phyloP scores from a whole-genome alignment of 2,888 invertebrate genomes.

The Cordilura impudica region DNA sequence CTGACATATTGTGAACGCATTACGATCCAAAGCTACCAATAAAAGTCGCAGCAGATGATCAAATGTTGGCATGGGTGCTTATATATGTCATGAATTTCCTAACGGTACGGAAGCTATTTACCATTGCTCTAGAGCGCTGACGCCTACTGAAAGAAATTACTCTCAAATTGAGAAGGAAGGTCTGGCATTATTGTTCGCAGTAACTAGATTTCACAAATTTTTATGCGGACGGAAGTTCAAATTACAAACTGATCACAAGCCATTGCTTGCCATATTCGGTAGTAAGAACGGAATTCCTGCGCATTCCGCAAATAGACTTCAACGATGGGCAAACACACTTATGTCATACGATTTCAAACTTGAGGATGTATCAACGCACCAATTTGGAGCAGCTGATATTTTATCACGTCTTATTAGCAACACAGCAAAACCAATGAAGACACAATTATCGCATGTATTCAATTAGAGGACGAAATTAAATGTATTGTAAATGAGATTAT shows the following conservation, averaged over 20 bases:
- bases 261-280: no score
- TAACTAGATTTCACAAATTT: slow-evolving; percentile 40
- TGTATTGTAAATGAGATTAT: no score
- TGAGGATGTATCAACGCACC: neutral
- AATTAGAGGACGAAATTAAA: no score
- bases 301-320: no score
- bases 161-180: slow-evolving; percentile 65
- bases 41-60: slow-evolving; percentile 37
- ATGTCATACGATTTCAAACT: neutral
- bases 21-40: slow-evolving; percentile 62
- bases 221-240: slow-evolving; percentile 41
- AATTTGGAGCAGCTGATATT: slow-evolving; percentile 2
- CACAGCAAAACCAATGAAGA: neutral
- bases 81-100: slow-evolving; percentile 66
- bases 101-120: slow-evolving; percentile 32
- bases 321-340: slow-evolving; percentile 14
- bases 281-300: no score
- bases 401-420: neutral
- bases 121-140: slow-evolving; percentile 5
- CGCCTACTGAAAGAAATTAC: slow-evolving; percentile 43
- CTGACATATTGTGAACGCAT: slow-evolving; percentile 68
- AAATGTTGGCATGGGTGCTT: slow-evolving; percentile 25
- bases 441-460: neutral
- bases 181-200: slow-evolving; percentile 13
- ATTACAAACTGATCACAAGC: no score